Percentiles rank a stretch among this genome's conserved stretches.
phyloP scores from a whole-genome alignment of 2,797 vertebrate species.

The Glossophaga mutica region DNA sequence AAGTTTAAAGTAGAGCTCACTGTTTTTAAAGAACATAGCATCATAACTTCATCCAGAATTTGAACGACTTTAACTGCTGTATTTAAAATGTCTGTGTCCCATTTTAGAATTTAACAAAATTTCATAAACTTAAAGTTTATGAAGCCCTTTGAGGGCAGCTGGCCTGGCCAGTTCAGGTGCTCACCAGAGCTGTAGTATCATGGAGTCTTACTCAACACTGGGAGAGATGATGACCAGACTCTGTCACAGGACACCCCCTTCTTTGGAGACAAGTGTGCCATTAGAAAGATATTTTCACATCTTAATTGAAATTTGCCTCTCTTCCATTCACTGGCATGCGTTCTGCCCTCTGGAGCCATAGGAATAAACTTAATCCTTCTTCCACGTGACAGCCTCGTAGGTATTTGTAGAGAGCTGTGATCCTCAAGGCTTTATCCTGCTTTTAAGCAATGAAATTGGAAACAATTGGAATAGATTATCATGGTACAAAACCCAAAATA shows the following conservation, averaged over 20 bases:
- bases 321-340: neutral
- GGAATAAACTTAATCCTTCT: slow-evolving; percentile 32
- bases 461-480: neutral
- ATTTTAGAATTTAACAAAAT: slow-evolving; percentile 12
- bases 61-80: neutral
- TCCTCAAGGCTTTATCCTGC: neutral
- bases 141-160: neutral
- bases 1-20: neutral
- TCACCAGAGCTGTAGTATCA: neutral
- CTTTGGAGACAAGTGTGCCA: neutral
- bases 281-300: slow-evolving; percentile 25
- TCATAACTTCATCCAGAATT: neutral
- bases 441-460: neutral
- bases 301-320: neutral
- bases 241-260: neutral
- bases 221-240: neutral
- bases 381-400: slow-evolving; percentile 26
- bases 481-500: neutral
- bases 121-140: slow-evolving; percentile 24
- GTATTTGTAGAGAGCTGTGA: slow-evolving; percentile 28
- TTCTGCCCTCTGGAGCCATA: neutral
- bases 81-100: slow-evolving; percentile 1
- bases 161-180: neutral
- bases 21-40: neutral
- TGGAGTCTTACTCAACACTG: neutral